A percentile compares a stretch with the other conserved stretches of the same genome.
Evolutionary conservation across 2,113 vertebrate genomes (phyloP).

Genomic region (Lycaon pictus): DNA sequence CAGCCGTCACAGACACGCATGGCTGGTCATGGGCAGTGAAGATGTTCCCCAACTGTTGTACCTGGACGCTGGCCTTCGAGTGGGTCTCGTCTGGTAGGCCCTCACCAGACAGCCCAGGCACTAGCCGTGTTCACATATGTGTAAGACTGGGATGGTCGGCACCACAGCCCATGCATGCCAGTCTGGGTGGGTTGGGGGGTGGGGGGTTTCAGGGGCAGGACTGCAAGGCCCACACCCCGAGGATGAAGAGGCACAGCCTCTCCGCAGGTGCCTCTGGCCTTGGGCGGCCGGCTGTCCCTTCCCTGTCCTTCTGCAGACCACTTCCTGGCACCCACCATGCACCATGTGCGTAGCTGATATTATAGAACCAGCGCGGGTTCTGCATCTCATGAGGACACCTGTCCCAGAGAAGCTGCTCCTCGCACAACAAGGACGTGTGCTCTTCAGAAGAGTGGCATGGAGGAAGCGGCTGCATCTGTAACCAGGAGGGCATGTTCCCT

Average conservation of each 20-base stretch:
- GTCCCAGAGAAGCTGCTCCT: not conserved
- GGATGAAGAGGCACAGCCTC: not conserved
- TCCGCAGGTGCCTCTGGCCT: not conserved
- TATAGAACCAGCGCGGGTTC: rapidly evolving
- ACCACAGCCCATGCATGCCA: too few species aligned
- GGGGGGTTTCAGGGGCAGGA: not conserved
- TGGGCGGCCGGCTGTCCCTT: not conserved
- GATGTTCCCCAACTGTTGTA: rapidly evolving
- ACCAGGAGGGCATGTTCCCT: not conserved
- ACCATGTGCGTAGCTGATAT: rapidly evolving
- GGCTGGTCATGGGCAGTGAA: not conserved
- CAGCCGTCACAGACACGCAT: rapidly evolving
- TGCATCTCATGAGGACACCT: not conserved
- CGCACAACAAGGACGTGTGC: not conserved
- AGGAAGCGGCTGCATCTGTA: rapidly evolving
- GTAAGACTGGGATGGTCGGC: rapidly evolving
- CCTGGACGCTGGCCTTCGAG: rapidly evolving
- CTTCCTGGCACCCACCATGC: rapidly evolving
- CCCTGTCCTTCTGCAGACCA: not conserved
- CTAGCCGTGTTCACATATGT: rapidly evolving
- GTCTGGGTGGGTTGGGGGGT: too few species aligned
- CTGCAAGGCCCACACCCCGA: not conserved
- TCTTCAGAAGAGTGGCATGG: not conserved
- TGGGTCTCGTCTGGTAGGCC: not conserved
- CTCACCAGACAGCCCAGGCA: too few species aligned